Evolutionary conservation across 1,140 invertebrate genomes (phyloP).

Genomic region (Tyrophagus putrescentiae): DNA sequence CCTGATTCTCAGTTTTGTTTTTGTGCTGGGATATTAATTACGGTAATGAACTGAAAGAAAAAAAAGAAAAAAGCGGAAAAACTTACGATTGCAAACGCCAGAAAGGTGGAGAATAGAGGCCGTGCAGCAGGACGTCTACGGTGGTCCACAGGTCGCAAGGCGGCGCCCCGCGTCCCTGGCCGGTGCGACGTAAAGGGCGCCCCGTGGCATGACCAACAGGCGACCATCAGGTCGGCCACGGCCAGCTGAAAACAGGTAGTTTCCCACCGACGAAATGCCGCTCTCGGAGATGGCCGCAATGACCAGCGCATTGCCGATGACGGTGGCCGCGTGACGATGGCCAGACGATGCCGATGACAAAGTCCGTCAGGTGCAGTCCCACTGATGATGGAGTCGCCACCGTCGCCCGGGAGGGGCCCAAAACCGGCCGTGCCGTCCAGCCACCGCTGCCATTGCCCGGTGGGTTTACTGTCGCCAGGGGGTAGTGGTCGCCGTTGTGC

Average conservation of each 20-base stretch:
- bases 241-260: constrained; percentile 75
- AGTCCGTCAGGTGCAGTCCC: neutral
- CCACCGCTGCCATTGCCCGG: neutral
- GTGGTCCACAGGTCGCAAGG: constrained; percentile 88
- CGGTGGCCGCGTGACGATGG: constrained; percentile 23
- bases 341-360: constrained; percentile 17
- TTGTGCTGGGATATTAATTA: neutral
- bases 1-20: neutral
- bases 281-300: constrained; percentile 79
- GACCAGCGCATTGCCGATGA: constrained; percentile 70
- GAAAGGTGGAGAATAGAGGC: constrained; percentile 71
- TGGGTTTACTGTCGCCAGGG: neutral
- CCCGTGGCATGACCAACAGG: constrained; percentile 72
- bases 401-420: neutral
- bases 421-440: neutral
- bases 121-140: constrained; percentile 78
- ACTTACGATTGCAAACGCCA: constrained; percentile 60
- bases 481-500: neutral
- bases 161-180: constrained; percentile 62
- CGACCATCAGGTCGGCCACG: constrained; percentile 67
- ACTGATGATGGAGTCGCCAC: neutral
- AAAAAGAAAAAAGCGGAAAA: neutral
- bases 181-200: constrained; percentile 57
- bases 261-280: constrained; percentile 64
- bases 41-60: neutral